A percentile compares a stretch with the other conserved stretches of the same genome.
phyloP scores from a whole-genome alignment of 1,140 invertebrate species.

The Tetramorium alpestre region DNA sequence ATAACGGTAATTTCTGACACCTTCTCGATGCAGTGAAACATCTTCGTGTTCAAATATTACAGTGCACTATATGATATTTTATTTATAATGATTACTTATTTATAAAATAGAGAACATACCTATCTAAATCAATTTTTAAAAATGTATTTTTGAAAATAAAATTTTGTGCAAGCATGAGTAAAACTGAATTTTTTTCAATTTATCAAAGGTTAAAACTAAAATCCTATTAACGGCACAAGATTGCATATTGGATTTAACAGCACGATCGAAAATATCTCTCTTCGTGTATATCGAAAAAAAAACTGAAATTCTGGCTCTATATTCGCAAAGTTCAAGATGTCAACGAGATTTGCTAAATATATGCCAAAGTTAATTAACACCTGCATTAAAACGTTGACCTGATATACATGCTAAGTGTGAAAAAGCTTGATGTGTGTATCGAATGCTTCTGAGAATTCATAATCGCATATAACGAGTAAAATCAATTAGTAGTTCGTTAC shows the following conservation, averaged over 20 bases:
- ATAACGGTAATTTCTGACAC: conserved; percentile 31
- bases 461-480: conserved; percentile 1
- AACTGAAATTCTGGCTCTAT: neutral
- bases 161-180: neutral
- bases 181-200: neutral
- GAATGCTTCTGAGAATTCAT: conserved; percentile 3
- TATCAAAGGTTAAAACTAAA: conserved; percentile 4
- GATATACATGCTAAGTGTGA: neutral
- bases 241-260: conserved; percentile 1
- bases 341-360: neutral
- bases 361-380: conserved; percentile 22
- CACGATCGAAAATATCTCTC: neutral
- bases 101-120: neutral
- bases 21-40: neutral
- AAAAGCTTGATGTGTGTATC: conserved; percentile 1
- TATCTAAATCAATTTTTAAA: neutral
- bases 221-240: neutral
- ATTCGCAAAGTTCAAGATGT: neutral
- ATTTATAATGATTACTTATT: neutral
- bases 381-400: neutral
- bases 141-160: neutral
- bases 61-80: neutral
- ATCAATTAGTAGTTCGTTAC: conserved; percentile 10
- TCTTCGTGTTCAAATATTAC: neutral
- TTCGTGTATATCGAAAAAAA: neutral